Base-by-base conservation (phyloP, 2,113 vertebrate genomes). In the Corythoichthys haematopterus region DNA sequence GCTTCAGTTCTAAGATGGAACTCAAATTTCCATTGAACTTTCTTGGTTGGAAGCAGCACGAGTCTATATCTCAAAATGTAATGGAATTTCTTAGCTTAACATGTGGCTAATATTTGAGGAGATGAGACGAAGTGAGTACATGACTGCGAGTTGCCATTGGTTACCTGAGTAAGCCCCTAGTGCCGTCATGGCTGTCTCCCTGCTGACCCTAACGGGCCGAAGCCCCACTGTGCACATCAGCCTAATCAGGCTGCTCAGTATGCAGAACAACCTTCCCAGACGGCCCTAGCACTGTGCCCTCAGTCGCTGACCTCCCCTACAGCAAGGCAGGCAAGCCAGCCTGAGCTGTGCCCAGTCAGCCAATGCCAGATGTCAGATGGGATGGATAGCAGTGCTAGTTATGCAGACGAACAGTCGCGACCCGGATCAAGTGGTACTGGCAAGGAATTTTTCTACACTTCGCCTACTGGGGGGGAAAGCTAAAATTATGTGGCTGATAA, bases 211-310 rank as follows among this genome's bases (percentile, higher is more conserved):
- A 80, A 75, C 20, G 63, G 68, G 79, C 76, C 71, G 66, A 36
- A 74, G 72, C 73, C 77, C 75, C 80, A 72, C 71, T 83, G 84
- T 69, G 74, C 79, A 75, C 77, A 69, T 87, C 75, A 77, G 83
- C 81, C 80, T 90, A 88, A 90, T 88, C 85, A 87, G 86, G 69
- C 75, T 87, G 71, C 81, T 88, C 84, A 83, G 80, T 83, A 86
- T 87, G 86, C 86, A 87, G 82, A 85, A 85, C 77, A 83, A 69
- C 69, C 72, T 82, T 57, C 82, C 75, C 84, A 66, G 69, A 77
- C 68, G 83, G 80, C 82, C 68, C 74, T 79, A 52, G 62, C 59
- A 66, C 85, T 79, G 75, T 77, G 76, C 70, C 80, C 84, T 76
- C 74, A 79, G 78, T 80, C 75, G 56, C 78, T 89, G 85, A 88